Percentiles rank a stretch among this genome's conserved stretches.
Conservation (phyloP, 2,113 vertebrate species). For the Apteryx mantelli region DNA sequence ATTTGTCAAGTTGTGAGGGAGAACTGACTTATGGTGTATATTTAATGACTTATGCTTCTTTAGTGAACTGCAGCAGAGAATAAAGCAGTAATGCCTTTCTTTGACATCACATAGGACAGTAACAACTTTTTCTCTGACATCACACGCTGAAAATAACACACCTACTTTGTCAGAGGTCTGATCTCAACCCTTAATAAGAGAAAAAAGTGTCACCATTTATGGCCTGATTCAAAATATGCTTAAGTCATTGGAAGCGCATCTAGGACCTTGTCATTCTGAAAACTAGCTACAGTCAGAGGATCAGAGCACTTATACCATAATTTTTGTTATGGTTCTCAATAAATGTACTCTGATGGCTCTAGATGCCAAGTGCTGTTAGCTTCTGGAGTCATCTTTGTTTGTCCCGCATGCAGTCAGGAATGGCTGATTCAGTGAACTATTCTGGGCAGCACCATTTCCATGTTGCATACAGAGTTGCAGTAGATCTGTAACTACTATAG, state of each 20-base stretch:
- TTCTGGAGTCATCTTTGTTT: background rate
- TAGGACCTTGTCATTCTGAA: background rate
- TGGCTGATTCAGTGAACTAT: background rate
- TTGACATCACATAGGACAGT: background rate
- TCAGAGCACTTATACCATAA: background rate
- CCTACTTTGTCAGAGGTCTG: background rate
- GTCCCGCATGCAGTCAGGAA: background rate
- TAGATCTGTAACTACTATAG: background rate
- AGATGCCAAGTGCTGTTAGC: background rate
- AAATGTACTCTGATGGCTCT: background rate
- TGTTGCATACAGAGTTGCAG: background rate
- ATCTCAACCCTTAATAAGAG: background rate
- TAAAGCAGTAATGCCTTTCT: background rate
- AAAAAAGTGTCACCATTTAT: background rate
- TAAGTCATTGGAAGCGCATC: background rate
- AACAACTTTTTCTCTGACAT: background rate
- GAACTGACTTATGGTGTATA: slow-evolving; percentile 60
- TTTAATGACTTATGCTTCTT: slow-evolving; percentile 65
- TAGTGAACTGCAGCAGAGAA: slow-evolving; percentile 34
- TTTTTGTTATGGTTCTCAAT: background rate
- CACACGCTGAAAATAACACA: background rate
- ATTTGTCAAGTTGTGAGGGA: slow-evolving; percentile 63
- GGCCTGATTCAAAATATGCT: background rate
- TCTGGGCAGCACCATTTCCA: background rate
- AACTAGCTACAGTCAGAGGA: background rate